Evolutionary conservation across 2,888 invertebrate species (phyloP).

Genomic region (Liopterus haemorrhoidalis): DNA sequence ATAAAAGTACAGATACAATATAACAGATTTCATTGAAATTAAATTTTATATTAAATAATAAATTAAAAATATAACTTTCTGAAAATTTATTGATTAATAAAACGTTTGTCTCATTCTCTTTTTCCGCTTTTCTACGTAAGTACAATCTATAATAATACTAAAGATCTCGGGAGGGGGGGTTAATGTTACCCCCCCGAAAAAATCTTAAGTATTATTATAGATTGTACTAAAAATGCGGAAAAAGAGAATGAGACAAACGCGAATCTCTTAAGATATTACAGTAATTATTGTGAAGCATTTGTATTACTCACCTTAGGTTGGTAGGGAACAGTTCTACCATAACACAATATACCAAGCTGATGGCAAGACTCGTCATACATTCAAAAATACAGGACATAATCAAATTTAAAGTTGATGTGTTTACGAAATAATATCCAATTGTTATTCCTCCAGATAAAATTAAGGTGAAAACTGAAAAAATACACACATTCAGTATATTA

Average conservation of each 20-base stretch:
- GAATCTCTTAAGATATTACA: slow-evolving; percentile 2
- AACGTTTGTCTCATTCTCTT: no score
- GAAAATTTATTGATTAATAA: no score
- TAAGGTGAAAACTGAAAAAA: slow-evolving; percentile 64
- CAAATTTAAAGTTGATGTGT: slow-evolving; percentile 64
- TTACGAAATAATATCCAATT: slow-evolving; percentile 68
- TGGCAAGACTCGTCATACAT: slow-evolving; percentile 71
- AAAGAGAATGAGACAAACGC: slow-evolving; percentile 1
- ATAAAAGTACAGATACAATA: no score
- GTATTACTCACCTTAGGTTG: slow-evolving; percentile 60
- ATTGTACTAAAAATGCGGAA: neutral
- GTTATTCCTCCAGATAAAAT: slow-evolving; percentile 67
- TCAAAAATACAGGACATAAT: slow-evolving; percentile 73
- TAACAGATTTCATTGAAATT: no score
- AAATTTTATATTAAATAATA: no score
- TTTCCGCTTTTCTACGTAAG: no score
- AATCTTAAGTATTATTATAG: no score
- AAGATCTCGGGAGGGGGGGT: no score
- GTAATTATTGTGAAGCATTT: neutral
- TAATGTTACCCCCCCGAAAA: no score
- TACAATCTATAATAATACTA: no score
- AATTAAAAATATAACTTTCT: no score
- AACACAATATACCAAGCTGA: slow-evolving; percentile 74
- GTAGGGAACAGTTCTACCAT: slow-evolving; percentile 78
- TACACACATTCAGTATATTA: no score